Percentiles rank a stretch among this genome's conserved stretches.
Evolutionary conservation across 2,797 vertebrate genomes (phyloP).

Genomic region (Sphaeramia orbicularis): DNA sequence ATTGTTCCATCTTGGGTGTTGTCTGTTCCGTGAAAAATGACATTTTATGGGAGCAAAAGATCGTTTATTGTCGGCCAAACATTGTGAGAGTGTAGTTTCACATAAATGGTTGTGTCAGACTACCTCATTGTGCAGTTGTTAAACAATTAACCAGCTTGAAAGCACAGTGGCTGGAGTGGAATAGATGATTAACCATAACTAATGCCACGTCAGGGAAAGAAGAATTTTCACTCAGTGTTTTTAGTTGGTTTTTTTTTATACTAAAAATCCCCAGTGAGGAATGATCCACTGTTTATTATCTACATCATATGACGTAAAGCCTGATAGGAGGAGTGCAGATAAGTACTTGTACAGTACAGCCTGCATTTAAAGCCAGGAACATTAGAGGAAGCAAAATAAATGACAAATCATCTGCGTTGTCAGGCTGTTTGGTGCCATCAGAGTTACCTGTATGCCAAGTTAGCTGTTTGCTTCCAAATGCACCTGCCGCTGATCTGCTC

Average conservation of each 20-base stretch:
- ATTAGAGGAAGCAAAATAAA: not conserved
- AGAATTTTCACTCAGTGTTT: not conserved
- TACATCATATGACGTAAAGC: not conserved
- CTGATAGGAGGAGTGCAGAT: not conserved
- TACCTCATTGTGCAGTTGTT: slow-evolving; percentile 16
- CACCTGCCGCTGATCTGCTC: slow-evolving; percentile 10
- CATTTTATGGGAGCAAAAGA: slow-evolving; percentile 51
- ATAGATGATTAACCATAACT: slow-evolving; percentile 60
- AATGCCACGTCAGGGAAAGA: not conserved
- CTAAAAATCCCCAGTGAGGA: too few species aligned
- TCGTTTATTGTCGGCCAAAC: slow-evolving; percentile 13
- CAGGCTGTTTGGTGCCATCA: not conserved
- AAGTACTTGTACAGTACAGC: not conserved
- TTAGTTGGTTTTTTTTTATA: too few species aligned
- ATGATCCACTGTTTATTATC: not conserved
- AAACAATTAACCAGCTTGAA: slow-evolving; percentile 59
- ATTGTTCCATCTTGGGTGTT: not conserved
- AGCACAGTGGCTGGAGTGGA: not conserved
- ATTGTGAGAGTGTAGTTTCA: slow-evolving; percentile 2
- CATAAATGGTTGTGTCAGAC: slow-evolving; percentile 27
- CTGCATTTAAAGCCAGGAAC: not conserved
- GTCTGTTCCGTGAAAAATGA: slow-evolving; percentile 36
- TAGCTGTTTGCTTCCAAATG: not conserved
- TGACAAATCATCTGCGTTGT: not conserved
- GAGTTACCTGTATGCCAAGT: slow-evolving; percentile 10